Evolutionary conservation across 2,888 invertebrate species (phyloP).

Genomic region (Smittia aterrima): DNA sequence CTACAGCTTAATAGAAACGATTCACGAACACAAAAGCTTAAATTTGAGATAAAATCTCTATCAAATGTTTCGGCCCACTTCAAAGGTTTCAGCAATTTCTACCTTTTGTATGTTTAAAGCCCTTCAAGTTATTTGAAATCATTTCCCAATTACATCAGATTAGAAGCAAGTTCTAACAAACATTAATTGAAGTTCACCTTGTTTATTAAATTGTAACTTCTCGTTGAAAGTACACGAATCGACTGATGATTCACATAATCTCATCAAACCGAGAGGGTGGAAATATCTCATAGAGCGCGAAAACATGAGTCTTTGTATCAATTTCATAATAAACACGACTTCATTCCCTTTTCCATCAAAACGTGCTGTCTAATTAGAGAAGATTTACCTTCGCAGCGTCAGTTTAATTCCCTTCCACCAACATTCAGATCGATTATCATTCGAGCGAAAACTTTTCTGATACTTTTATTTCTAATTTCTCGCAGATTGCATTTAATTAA

Average conservation of each 20-base stretch:
- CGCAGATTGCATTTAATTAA: conserved; percentile 34
- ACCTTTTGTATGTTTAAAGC: too few relatives aligned
- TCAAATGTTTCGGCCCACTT: too few relatives aligned
- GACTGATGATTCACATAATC: conserved; percentile 18
- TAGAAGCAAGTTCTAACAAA: neutral
- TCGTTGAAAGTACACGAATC: neutral
- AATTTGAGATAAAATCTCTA: too few relatives aligned
- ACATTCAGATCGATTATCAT: conserved; percentile 25
- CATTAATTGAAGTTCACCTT: conserved; percentile 10
- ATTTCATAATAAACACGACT: conserved; percentile 12
- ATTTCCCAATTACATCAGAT: conserved; percentile 4
- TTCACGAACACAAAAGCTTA: too few relatives aligned
- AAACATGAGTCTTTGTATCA: neutral
- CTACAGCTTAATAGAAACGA: too few relatives aligned
- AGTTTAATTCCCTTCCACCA: neutral
- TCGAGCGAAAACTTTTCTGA: neutral
- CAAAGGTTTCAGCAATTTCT: too few relatives aligned
- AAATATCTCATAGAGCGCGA: neutral
- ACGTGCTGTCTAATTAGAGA: neutral
- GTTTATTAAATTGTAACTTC: conserved; percentile 21
- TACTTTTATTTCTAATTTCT: neutral
- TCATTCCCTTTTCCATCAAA: neutral
- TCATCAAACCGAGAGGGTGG: neutral
- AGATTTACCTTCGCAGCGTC: neutral
- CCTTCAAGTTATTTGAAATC: too few relatives aligned